Percentiles rank a stretch among this genome's conserved stretches.
Evolutionary conservation across 2,797 vertebrate species (phyloP).

Genomic region (Melanotaenia boesemani): DNA sequence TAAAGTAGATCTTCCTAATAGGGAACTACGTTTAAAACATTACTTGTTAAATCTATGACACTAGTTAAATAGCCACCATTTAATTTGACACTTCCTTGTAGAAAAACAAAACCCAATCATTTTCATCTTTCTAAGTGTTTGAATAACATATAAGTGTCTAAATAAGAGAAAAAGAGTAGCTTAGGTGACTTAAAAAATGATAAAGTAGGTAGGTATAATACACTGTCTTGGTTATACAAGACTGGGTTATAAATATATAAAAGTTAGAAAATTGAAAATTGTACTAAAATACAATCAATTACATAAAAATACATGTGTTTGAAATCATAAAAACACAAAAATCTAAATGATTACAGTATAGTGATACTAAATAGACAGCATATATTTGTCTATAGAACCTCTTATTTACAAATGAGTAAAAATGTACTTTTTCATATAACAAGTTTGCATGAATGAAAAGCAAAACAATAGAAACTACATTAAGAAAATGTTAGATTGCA

Average conservation of each 20-base stretch:
- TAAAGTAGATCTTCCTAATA: not conserved
- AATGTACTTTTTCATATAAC: not conserved
- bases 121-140: not conserved
- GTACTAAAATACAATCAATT: not conserved
- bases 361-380: not conserved
- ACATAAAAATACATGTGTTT: not conserved
- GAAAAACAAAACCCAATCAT: not conserved
- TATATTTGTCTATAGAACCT: not conserved
- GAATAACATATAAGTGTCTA: not conserved
- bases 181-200: slow-evolving; percentile 2
- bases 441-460: not conserved
- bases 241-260: not conserved
- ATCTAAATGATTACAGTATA: not conserved
- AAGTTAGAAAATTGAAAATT: not conserved
- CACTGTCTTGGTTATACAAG: not conserved
- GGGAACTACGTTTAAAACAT: slow-evolving; percentile 31
- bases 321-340: not conserved
- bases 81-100: slow-evolving; percentile 6
- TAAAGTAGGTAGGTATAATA: not conserved
- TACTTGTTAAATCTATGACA: slow-evolving; percentile 5
- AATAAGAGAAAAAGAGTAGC: not conserved
- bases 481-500: not conserved
- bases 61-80: not conserved
- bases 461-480: not conserved
- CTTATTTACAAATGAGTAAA: not conserved